Percentiles rank a stretch among this genome's conserved stretches.
Evolutionary conservation across 2,888 invertebrate genomes (phyloP).

Genomic region (Elmis aenea): DNA sequence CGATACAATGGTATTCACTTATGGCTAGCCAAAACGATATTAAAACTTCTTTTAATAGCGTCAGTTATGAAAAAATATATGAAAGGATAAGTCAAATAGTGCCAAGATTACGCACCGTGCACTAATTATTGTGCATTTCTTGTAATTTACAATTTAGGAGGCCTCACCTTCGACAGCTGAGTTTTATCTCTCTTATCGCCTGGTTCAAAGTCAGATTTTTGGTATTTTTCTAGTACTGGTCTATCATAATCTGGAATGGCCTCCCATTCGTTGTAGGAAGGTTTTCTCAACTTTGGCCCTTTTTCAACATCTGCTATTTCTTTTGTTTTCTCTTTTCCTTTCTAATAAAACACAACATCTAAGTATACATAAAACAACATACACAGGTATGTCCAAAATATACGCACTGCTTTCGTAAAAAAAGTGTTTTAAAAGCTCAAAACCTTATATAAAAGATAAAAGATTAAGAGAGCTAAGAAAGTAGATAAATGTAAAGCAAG

Average conservation of each 20-base stretch:
- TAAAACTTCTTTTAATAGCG: background rate
- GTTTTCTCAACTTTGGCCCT: slow-evolving; percentile 13
- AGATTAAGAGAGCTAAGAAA: background rate
- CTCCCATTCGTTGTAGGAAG: slow-evolving; percentile 37
- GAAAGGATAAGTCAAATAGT: slow-evolving; percentile 12
- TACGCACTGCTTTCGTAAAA: background rate
- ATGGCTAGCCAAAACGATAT: slow-evolving; percentile 12
- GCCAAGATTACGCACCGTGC: slow-evolving; percentile 18
- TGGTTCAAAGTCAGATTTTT: slow-evolving; percentile 49
- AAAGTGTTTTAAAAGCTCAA: background rate
- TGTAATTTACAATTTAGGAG: slow-evolving; percentile 10
- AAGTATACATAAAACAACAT: no score
- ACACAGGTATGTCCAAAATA: no score
- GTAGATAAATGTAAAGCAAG: background rate
- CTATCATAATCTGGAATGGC: slow-evolving; percentile 68
- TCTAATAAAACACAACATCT: slow-evolving; percentile 24
- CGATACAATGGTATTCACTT: background rate
- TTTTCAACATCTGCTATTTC: slow-evolving; percentile 27
- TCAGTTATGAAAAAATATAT: no score
- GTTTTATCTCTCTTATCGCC: slow-evolving; percentile 49
- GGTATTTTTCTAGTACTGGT: slow-evolving; percentile 66
- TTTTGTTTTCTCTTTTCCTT: slow-evolving; percentile 18
- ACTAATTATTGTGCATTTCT: slow-evolving; percentile 17
- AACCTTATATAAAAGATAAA: background rate
- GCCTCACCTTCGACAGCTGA: slow-evolving; percentile 42